Evolutionary conservation across 1,140 invertebrate genomes (phyloP).

Genomic region (Colletes latitarsis): DNA sequence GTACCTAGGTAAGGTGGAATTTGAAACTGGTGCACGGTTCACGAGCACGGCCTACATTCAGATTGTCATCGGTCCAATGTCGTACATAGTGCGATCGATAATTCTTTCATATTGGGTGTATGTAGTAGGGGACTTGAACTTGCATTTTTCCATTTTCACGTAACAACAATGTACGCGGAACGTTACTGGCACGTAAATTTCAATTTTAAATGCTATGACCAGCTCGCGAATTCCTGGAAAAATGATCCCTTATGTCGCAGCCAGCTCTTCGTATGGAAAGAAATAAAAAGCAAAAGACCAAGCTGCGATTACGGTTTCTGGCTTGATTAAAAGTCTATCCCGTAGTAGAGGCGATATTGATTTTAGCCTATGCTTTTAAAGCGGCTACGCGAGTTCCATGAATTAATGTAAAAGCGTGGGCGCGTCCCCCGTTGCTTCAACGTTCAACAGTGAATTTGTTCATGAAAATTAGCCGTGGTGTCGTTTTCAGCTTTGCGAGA

Average conservation of each 20-base stretch:
- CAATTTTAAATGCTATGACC: constrained; percentile 46
- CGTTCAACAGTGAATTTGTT: constrained; percentile 12
- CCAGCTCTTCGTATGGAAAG: neutral
- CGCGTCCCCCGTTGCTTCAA: too few species aligned
- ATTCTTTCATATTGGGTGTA: constrained; percentile 20
- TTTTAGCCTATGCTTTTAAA: constrained; percentile 49
- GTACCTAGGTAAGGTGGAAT: constrained; percentile 13
- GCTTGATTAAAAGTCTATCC: constrained; percentile 47
- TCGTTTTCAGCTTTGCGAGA: constrained; percentile 15
- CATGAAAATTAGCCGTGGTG: constrained; percentile 35
- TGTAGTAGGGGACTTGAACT: neutral
- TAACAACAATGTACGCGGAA: constrained; percentile 4
- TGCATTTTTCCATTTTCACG: neutral
- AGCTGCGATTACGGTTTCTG: constrained; percentile 44
- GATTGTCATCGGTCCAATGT: constrained; percentile 27
- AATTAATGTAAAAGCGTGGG: constrained; percentile 43
- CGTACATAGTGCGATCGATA: too few species aligned
- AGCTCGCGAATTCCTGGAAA: constrained; percentile 14
- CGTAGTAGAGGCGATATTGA: constrained; percentile 34
- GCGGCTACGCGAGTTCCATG: constrained; percentile 9
- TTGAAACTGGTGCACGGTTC: constrained; percentile 21
- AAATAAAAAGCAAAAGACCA: neutral
- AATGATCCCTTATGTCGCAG: constrained; percentile 6
- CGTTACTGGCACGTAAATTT: too few species aligned
- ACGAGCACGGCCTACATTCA: neutral